Base-by-base conservation (phyloP, 2,888 invertebrate species). In the Nomada ferruginata region DNA sequence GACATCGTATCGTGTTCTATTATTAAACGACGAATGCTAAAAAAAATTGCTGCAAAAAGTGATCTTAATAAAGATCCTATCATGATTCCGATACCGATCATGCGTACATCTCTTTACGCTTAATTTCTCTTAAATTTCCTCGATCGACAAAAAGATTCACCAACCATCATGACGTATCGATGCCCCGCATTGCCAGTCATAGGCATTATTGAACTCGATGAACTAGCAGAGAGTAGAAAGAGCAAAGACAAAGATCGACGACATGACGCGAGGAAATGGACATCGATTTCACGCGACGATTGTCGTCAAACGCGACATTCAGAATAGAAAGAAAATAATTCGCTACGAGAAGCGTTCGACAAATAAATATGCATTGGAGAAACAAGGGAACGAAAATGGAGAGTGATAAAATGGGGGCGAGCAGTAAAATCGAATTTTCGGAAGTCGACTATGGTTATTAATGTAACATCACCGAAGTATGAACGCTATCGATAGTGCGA, bases 401-500 rank as follows among this genome's bases (percentile, higher is more conserved):
- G 0, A 26, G 29, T 13, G 15, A 18, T 9, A 20, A 18, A 20
- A 11, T 2, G 1, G 15, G 15, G 11, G 15, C 36, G 29, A 11
- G 23, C n/a, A 42, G 26, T 23, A 13, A 42, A 53, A 60, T 18
- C 23, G 60, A 81, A 64, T 69, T 53, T 65, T 60, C 70, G 36
- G 55, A 53, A 65, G 65, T 64, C 73, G 70, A 42, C 18, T 60
- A 20, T 60, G 53, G 26, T 79, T 70, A 79, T 66, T 70, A 66
- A 80, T 55, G 70, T 50, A 66, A 74, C 70, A 82, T 82, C 74
- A 61, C 64, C 20, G 13, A 57, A 11, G 47, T 7, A 5, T 10
- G 47, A 74, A 44, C 47, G 79, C 15, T 44, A 79, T 68, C 65
- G 80, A 66, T 79, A 68, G 53, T 10, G n/a, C 47, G 5, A 50